Percentiles rank a stretch among this genome's conserved stretches.
Evolutionary conservation across 2,113 vertebrate species (phyloP).

Genomic region (Hippocampus abdominalis): DNA sequence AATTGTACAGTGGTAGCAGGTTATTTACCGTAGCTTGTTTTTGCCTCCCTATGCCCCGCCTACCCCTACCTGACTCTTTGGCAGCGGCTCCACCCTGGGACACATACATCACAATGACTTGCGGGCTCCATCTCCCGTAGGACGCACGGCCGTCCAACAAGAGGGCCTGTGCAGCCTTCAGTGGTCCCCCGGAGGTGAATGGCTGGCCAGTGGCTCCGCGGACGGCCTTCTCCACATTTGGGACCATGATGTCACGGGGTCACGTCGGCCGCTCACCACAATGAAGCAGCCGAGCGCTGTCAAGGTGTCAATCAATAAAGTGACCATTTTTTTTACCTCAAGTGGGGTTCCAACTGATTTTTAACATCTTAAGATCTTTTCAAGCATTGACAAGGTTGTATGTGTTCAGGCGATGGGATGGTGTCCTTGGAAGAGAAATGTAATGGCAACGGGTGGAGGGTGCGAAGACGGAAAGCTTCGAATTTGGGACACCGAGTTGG

Average conservation of each 20-base stretch:
- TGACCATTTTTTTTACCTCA: not conserved
- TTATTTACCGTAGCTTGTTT: not conserved
- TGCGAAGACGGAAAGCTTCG: slow-evolving; percentile 73
- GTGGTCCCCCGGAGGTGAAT: slow-evolving; percentile 66
- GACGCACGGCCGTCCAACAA: slow-evolving; percentile 56
- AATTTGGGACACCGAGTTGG: slow-evolving; percentile 71
- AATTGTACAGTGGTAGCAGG: not conserved
- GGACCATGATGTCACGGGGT: slow-evolving; percentile 45
- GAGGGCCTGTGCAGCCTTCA: slow-evolving; percentile 73
- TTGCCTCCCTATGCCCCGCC: not conserved
- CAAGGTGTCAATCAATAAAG: slow-evolving; percentile 61
- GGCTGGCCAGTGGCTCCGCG: slow-evolving; percentile 72
- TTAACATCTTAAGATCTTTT: not conserved
- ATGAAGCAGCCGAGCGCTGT: slow-evolving; percentile 70
- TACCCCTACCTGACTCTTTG: not conserved
- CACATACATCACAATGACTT: slow-evolving; percentile 71
- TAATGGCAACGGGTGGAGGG: slow-evolving; percentile 74
- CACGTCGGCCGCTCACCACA: slow-evolving; percentile 47
- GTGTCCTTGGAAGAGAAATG: slow-evolving; percentile 75
- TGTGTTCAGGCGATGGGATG: slow-evolving; percentile 71
- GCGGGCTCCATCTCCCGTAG: slow-evolving; percentile 43
- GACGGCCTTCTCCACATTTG: slow-evolving; percentile 73
- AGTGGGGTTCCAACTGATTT: not conserved
- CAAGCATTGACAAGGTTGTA: not conserved
- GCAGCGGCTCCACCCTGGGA: slow-evolving; percentile 75